phyloP scores from a whole-genome alignment of 2,888 invertebrate species.

The Portevinia maculata region DNA sequence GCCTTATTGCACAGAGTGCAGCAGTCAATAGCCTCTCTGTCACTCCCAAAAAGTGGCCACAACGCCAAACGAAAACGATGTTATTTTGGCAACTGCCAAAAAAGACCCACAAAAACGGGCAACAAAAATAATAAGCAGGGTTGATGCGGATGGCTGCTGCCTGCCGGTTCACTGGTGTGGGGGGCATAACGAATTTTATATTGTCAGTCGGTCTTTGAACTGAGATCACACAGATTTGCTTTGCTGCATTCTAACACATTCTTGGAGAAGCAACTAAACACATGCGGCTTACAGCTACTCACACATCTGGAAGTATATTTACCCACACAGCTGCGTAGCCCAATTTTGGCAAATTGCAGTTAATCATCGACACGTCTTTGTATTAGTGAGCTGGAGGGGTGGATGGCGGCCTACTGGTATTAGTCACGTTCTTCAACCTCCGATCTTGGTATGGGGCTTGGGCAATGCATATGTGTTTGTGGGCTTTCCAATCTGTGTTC shows the following conservation, averaged over 20 bases:
- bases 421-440: slow-evolving; percentile 57
- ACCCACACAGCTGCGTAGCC: slow-evolving; percentile 29
- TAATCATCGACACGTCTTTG: slow-evolving; percentile 50
- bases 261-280: slow-evolving; percentile 46
- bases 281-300: background rate
- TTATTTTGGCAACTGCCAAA: slow-evolving; percentile 52
- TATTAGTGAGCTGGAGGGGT: slow-evolving; percentile 48
- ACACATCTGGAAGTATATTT: background rate
- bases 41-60: slow-evolving; percentile 41
- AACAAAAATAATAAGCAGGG: slow-evolving; percentile 13
- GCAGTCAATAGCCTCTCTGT: slow-evolving; percentile 70
- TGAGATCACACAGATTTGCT: slow-evolving; percentile 64
- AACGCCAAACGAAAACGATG: slow-evolving; percentile 43
- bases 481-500: slow-evolving; percentile 61
- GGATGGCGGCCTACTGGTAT: slow-evolving; percentile 34
- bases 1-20: slow-evolving; percentile 63
- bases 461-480: slow-evolving; percentile 4
- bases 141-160: background rate
- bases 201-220: slow-evolving; percentile 71
- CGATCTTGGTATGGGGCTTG: slow-evolving; percentile 1
- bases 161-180: background rate
- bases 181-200: slow-evolving; percentile 32
- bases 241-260: slow-evolving; percentile 64
- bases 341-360: slow-evolving; percentile 70
- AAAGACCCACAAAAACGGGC: slow-evolving; percentile 20